Base-by-base conservation (phyloP, 2,888 invertebrate species). In the Eupithecia pulchellata region DNA sequence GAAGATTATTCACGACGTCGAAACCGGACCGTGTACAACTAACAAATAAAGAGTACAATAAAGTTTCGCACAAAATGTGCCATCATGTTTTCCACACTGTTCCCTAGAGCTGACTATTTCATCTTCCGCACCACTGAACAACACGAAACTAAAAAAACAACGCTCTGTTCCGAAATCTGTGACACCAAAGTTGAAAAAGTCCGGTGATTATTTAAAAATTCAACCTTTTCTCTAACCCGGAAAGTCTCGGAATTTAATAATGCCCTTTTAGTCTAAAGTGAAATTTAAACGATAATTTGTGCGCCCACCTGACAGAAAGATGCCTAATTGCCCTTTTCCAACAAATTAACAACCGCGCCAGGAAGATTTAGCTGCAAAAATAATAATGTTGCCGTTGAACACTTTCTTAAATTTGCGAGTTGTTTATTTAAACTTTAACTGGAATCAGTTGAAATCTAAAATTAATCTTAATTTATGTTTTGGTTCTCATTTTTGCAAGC, bases 241-340 rank as follows among this genome's bases (percentile, higher is more conserved):
- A 84, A 84, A 83, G 80, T 84, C 83, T 86, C 79, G 75, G 81
- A 84, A 84, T 87, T 88, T 87, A 88, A 87, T 87, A 86, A 84
- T 82, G 81, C 78, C 78, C 77, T 81, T 82, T 82, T 78, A 79
- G 69, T 77, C 79, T 78, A 80, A 82, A 82, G 81, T 84, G 83
- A 84, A 86, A 86, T 86, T 86, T 85, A 85, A 88, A 86, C 84
- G 84, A 81, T 81, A 83, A 87, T 87, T 86, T 85, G 75, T 80
- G 76, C 78, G 80, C 81, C 78, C 79, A 86, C 83, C 85, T 85
- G 78, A 76, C 79, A 84, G 81, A 85, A 84, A 85, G 84, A 82
- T 78, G 79, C 77, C 79, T 86, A 86, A 88, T 88, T 88, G 81
- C 83, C 80, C 79, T 74, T 85, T 81, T 81, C 81, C 75, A 82